Evolutionary conservation across 2,113 vertebrate species (phyloP).

Genomic region (Grus americana): DNA sequence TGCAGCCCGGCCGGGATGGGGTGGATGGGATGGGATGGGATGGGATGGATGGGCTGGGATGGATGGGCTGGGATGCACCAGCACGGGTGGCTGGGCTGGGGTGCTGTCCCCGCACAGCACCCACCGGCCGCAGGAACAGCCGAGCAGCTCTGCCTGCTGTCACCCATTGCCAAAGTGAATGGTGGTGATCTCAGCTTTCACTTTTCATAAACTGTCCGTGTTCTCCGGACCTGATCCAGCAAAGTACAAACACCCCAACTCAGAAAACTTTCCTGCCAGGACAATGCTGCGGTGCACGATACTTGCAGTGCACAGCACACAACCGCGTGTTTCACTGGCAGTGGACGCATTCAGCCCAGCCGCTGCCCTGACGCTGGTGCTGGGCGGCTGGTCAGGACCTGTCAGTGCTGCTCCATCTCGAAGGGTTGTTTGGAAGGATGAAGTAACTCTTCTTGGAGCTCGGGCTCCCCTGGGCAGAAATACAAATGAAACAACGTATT

Average conservation of each 20-base stretch:
- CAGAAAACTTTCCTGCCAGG: neutral
- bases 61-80: neutral
- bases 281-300: fast-evolving
- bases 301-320: fast-evolving
- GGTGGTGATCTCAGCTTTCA: fast-evolving
- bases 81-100: neutral
- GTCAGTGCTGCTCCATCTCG: neutral
- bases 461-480: neutral
- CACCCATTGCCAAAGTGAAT: neutral
- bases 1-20: neutral
- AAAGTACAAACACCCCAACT: fast-evolving
- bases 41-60: neutral
- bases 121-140: neutral
- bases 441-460: slow-evolving; percentile 4
- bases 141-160: neutral
- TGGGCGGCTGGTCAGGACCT: neutral
- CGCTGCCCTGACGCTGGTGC: neutral
- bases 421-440: neutral
- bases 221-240: neutral
- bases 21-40: too few species aligned
- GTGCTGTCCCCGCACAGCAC: neutral
- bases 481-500: neutral
- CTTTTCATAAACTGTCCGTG: neutral
- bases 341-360: neutral
- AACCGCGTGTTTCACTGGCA: fast-evolving